A percentile compares a stretch with the other conserved stretches of the same genome.
Conservation (phyloP, 2,797 vertebrate species). For the Amblyopsis hoosieri region DNA sequence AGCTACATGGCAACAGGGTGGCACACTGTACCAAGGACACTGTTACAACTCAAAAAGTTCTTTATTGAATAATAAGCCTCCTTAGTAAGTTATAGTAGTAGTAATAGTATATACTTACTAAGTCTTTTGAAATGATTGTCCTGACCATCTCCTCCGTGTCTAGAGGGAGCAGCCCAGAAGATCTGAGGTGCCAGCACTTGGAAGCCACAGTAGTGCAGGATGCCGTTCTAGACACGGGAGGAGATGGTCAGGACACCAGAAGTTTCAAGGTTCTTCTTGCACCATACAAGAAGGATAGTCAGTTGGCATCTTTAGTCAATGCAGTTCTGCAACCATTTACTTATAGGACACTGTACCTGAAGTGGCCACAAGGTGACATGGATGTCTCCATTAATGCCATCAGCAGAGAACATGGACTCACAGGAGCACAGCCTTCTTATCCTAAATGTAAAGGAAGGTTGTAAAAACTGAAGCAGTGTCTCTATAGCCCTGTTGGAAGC, state of each 20-base stretch:
- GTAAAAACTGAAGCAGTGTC: no score
- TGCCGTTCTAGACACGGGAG: constrained; percentile 76
- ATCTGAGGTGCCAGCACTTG: constrained; percentile 85
- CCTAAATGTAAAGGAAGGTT: constrained; percentile 52
- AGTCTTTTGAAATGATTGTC: no score
- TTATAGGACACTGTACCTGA: constrained; percentile 71
- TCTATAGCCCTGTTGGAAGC: accelerated
- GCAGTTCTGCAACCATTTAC: no score
- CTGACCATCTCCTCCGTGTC: constrained; percentile 19
- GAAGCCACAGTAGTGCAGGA: constrained; percentile 87
- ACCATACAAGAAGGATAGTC: no score
- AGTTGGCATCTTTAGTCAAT: neutral
- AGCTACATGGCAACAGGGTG: no score
- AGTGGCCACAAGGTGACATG: constrained; percentile 86
- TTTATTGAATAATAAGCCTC: no score
- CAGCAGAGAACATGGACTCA: constrained; percentile 70
- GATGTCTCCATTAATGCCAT: constrained; percentile 78
- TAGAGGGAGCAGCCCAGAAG: constrained; percentile 80
- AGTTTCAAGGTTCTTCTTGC: constrained; percentile 31
- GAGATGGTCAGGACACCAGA: neutral
- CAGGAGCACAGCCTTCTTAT: constrained; percentile 80
- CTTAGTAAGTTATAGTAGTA: no score
- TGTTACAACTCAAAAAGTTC: no score
- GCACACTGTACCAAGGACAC: no score
- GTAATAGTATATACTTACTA: no score